Evolutionary conservation across 2,888 invertebrate species (phyloP).

Genomic region (Mythimna ferrago): DNA sequence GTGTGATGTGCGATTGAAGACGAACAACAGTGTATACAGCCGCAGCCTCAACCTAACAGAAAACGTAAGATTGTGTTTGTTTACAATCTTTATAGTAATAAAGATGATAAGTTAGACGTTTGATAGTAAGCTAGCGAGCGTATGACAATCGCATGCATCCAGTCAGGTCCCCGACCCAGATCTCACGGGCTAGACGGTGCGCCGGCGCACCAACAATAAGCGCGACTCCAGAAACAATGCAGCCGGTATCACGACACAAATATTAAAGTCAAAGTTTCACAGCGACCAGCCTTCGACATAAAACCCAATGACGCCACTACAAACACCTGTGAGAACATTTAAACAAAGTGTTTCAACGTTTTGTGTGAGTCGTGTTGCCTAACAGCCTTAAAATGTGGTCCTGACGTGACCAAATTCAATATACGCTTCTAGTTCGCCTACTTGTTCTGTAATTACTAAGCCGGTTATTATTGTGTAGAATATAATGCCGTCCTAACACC

Average conservation of each 20-base stretch:
- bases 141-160: constrained; percentile 70
- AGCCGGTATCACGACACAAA: constrained; percentile 83
- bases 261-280: constrained; percentile 86
- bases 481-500: constrained; percentile 50
- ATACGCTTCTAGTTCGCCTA: constrained; percentile 59
- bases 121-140: constrained; percentile 62
- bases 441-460: constrained; percentile 57
- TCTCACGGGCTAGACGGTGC: constrained; percentile 83
- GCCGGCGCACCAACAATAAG: constrained; percentile 79
- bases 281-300: constrained; percentile 86
- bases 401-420: constrained; percentile 64
- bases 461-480: constrained; percentile 53
- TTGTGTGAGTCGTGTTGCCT: constrained; percentile 70
- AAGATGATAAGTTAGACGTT: constrained; percentile 55
- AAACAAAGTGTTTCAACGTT: constrained; percentile 80
- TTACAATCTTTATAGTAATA: constrained; percentile 66
- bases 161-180: constrained; percentile 86
- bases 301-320: constrained; percentile 85
- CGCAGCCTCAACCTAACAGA: constrained; percentile 88
- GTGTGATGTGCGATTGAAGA: constrained; percentile 87
- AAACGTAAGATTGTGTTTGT: constrained; percentile 88
- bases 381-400: constrained; percentile 65
- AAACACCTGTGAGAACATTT: constrained; percentile 88
- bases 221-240: constrained; percentile 84
- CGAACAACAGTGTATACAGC: constrained; percentile 80